Percentiles rank a stretch among this genome's conserved stretches.
Conservation (phyloP, 2,113 vertebrate genomes). For the Alligator mississippiensis region DNA sequence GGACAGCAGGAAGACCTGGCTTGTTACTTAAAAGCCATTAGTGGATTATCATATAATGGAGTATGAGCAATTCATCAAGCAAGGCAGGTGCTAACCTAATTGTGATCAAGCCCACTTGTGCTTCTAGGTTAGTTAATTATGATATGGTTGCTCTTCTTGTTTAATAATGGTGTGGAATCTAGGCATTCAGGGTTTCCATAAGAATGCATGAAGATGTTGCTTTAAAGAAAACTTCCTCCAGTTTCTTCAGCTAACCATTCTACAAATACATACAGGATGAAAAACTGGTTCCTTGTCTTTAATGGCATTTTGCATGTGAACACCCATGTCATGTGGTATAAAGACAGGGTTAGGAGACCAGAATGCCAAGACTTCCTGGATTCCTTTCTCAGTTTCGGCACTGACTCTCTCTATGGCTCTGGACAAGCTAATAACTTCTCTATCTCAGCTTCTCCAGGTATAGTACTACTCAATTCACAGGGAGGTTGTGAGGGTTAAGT, state of each 20-base stretch:
- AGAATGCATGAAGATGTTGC: background rate
- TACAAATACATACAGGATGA: background rate
- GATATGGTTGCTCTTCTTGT: background rate
- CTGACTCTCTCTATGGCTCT: background rate
- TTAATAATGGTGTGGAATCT: background rate
- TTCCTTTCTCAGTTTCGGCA: background rate
- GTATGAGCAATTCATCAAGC: background rate
- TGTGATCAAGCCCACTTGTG: background rate
- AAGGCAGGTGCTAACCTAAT: background rate
- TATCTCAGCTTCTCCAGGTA: too few relatives aligned
- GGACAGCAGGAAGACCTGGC: background rate
- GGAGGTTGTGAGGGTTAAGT: too few relatives aligned
- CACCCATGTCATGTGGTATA: background rate
- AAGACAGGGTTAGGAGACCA: background rate
- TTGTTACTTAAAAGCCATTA: background rate
- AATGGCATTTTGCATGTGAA: background rate
- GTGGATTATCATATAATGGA: background rate
- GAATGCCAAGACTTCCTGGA: background rate
- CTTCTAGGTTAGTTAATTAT: background rate
- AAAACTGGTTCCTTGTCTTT: background rate
- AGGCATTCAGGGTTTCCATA: too few relatives aligned
- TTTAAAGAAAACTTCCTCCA: background rate
- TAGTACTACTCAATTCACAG: too few relatives aligned
- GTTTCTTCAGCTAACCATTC: background rate
- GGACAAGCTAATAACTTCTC: background rate